Evolutionary conservation across 2,888 invertebrate genomes (phyloP).

Genomic region (Yponomeuta cagnagella): DNA sequence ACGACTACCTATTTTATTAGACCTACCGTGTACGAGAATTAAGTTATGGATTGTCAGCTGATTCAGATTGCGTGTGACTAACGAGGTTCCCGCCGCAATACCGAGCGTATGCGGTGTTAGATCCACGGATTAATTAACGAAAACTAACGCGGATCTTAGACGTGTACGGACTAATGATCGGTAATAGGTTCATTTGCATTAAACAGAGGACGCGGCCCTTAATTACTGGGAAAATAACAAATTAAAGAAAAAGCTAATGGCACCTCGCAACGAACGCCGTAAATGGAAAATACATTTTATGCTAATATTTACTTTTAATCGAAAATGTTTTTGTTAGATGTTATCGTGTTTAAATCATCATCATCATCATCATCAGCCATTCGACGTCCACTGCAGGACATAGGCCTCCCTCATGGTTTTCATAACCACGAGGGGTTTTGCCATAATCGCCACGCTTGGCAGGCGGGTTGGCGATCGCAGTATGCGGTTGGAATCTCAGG

Average conservation of each 20-base stretch:
- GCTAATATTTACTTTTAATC: background rate
- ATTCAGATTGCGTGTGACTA: slow-evolving; percentile 46
- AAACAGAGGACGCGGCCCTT: slow-evolving; percentile 64
- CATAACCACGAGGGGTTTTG: too few species aligned
- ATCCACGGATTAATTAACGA: slow-evolving; percentile 66
- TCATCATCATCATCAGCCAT: too few species aligned
- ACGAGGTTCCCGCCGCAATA: slow-evolving; percentile 42
- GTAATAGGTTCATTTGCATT: slow-evolving; percentile 71
- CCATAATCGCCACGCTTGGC: too few species aligned
- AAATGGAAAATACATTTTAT: slow-evolving; percentile 6
- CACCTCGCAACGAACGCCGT: slow-evolving; percentile 22
- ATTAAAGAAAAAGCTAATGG: slow-evolving; percentile 62
- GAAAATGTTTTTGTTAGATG: background rate
- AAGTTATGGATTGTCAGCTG: background rate
- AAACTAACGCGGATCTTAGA: slow-evolving; percentile 63
- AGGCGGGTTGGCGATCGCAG: too few species aligned
- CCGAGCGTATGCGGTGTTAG: slow-evolving; percentile 34
- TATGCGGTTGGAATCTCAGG: too few species aligned
- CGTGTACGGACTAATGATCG: slow-evolving; percentile 71
- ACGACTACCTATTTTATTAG: background rate
- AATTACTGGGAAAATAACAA: slow-evolving; percentile 73
- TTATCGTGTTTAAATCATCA: background rate
- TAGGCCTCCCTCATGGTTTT: too few species aligned
- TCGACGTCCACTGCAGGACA: too few species aligned
- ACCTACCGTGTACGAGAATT: background rate